phyloP scores from a whole-genome alignment of 2,888 invertebrate species.

The Hirtodrosophila trivittata region DNA sequence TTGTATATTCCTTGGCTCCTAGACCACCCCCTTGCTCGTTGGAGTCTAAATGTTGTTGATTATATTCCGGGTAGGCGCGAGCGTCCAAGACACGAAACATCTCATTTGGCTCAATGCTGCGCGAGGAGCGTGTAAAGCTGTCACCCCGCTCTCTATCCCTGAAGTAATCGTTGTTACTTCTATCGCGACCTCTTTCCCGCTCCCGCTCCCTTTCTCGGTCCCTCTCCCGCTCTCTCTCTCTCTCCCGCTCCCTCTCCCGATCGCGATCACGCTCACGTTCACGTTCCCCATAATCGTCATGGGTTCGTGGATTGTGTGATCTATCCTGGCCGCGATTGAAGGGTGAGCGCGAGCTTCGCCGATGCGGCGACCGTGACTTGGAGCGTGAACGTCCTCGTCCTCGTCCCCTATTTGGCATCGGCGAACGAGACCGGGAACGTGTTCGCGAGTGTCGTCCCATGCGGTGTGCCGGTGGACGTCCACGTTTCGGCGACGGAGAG shows the following conservation, averaged over 20 bases:
- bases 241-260: constrained; percentile 15
- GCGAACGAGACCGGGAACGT: constrained; percentile 46
- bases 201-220: constrained; percentile 12
- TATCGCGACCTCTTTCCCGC: constrained; percentile 22
- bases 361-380: constrained; percentile 41
- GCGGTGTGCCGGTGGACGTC: constrained; percentile 19
- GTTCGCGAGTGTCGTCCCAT: constrained; percentile 36
- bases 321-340: no score
- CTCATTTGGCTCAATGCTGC: constrained; percentile 33
- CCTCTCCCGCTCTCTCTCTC: constrained; percentile 1
- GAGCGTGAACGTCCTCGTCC: constrained; percentile 33
- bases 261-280: neutral
- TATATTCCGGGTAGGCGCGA: constrained; percentile 81
- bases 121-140: constrained; percentile 44
- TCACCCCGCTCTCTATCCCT: constrained; percentile 22
- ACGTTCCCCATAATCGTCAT: constrained; percentile 26
- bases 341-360: constrained; percentile 56
- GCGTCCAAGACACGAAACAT: constrained; percentile 80
- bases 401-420: constrained; percentile 34
- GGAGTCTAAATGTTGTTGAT: constrained; percentile 51
- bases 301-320: no score
- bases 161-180: constrained; percentile 18
- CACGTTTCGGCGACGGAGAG: constrained; percentile 52
- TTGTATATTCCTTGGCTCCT: no score
- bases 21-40: neutral